Base-by-base conservation (phyloP, 2,797 vertebrate species). In the Erpetoichthys calabaricus region DNA sequence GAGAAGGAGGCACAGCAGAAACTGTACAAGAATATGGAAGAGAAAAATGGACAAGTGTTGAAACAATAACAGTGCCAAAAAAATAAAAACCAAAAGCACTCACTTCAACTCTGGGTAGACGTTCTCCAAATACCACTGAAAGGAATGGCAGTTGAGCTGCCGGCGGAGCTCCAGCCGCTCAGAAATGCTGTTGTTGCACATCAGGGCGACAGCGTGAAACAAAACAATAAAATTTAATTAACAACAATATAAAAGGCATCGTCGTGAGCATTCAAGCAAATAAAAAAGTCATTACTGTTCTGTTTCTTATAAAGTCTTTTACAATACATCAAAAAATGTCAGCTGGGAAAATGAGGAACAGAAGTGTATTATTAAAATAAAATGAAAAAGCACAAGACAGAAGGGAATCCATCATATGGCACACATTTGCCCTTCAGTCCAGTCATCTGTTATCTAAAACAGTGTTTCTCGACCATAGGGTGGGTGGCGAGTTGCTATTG, bases 41-140 rank as follows among this genome's bases (percentile, higher is more conserved):
- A 46, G 45, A 62, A 57, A 49, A 55, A 45, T 45, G 45, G 1
- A 8, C 3, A 7, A 41, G 44, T 6, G 47, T 25, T 10, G 53
- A 41, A 8, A 8, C 7, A 7, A 41, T 51, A 3, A 46, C 5
- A 45, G 45, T 51, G 9, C 44, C 51, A 50, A 51, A 59, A 51
- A 55, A 52, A 61, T 41, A 8, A 2, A 51, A 59, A 45, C 25
- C 56, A 41, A 63, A 6, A 44, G 7, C 53, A 86, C 80, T 81
- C 76, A 98, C 95, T 89, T 94, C 71, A 99, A 91, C 72, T 99
- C 94, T 0, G 94, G 94, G 61, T 99, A 99, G 59, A 98, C 86
- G 3, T 94, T 98, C 76, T 97, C 91, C 76, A 99, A 86, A 69
- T 97, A 99, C 96, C 96, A 99, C 62, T 89, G 90, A 79, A 99